Percentiles rank a stretch among this genome's conserved stretches.
Conservation (phyloP, 2,888 invertebrate genomes). For the Tipula unca region DNA sequence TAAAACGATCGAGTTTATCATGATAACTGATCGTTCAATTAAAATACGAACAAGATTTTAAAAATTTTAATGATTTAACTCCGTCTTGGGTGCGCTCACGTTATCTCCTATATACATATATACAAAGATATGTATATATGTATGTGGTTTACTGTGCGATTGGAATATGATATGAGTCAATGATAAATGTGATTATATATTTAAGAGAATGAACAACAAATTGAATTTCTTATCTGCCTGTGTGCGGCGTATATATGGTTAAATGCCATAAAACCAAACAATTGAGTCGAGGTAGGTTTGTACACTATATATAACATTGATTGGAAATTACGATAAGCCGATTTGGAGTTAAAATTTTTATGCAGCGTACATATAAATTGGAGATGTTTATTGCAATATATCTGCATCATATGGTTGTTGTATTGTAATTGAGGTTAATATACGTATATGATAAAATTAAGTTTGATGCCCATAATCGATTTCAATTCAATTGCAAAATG, state of each 20-base stretch:
- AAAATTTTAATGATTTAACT: neutral
- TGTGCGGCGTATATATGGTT: neutral
- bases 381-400: neutral
- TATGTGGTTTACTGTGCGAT: neutral
- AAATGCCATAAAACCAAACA: neutral
- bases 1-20: neutral
- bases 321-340: neutral
- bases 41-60: neutral
- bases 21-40: neutral
- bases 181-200: neutral
- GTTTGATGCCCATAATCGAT: neutral
- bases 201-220: neutral
- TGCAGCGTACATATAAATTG: neutral
- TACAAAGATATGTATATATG: neutral
- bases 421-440: neutral
- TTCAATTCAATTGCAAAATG: neutral
- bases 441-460: neutral
- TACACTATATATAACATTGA: neutral
- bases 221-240: neutral
- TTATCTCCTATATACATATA: neutral
- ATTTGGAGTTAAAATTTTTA: neutral
- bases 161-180: neutral
- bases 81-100: neutral
- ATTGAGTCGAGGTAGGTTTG: neutral
- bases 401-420: neutral